Conservation (phyloP, 2,113 vertebrate genomes). For the Rhegmatorhina hoffmannsi region DNA sequence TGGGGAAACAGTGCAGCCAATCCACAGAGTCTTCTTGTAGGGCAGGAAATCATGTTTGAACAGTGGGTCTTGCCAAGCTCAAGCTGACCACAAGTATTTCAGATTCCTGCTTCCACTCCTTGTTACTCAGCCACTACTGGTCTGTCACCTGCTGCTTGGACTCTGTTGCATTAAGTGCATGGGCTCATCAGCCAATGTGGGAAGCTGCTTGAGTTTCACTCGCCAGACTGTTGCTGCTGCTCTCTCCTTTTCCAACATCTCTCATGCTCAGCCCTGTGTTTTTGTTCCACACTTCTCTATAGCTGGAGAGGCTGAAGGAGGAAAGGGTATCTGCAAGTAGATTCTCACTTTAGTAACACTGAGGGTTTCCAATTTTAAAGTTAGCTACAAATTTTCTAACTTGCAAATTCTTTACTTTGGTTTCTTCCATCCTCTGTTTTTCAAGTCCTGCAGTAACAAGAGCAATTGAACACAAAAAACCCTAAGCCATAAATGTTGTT, state of each 20-base stretch:
- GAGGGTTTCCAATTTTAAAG: background rate
- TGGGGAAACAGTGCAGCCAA: background rate
- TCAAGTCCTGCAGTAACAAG: background rate
- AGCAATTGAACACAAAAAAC: background rate
- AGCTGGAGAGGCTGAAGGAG: background rate
- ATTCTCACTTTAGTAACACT: background rate
- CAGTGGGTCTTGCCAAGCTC: background rate
- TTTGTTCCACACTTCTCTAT: background rate
- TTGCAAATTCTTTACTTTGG: background rate
- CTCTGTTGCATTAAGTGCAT: accelerated
- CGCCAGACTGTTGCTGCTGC: background rate
- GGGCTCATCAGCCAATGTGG: background rate
- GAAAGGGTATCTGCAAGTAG: background rate
- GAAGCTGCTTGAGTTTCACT: background rate
- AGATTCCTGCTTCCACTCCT: background rate
- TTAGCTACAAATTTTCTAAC: background rate
- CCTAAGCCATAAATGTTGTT: background rate
- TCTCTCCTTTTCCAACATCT: background rate
- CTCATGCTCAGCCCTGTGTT: background rate
- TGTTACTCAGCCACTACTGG: background rate
- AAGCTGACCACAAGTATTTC: background rate
- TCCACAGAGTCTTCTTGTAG: background rate
- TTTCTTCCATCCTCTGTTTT: background rate
- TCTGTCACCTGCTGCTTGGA: background rate
- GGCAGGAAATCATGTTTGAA: background rate